phyloP scores from a whole-genome alignment of 2,888 invertebrate species.

The Parascotia fuliginaria region DNA sequence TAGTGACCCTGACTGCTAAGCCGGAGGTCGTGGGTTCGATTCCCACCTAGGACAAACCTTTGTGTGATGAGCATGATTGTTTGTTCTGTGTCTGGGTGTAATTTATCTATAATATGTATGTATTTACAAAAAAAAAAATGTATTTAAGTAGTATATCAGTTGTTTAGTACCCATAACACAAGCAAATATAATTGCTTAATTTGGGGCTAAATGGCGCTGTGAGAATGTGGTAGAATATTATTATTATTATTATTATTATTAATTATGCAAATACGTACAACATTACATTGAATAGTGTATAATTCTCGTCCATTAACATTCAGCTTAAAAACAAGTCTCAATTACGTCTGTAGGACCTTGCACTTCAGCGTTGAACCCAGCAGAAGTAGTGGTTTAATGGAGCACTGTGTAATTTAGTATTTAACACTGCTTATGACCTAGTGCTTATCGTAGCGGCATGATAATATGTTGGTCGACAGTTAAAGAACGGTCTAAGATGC shows the following conservation, averaged over 20 bases:
- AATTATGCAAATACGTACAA: slow-evolving; percentile 2
- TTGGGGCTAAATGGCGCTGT: too few species aligned
- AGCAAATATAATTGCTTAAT: too few species aligned
- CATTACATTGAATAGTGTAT: background rate
- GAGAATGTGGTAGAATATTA: too few species aligned
- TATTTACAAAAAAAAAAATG: too few species aligned
- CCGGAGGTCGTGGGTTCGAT: too few species aligned
- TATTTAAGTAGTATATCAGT: too few species aligned
- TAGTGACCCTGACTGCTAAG: too few species aligned
- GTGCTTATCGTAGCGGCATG: slow-evolving; percentile 71
- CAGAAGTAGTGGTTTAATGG: slow-evolving; percentile 40
- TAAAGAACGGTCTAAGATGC: slow-evolving; percentile 15
- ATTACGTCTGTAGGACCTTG: slow-evolving; percentile 52
- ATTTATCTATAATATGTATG: too few species aligned
- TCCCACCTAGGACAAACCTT: too few species aligned
- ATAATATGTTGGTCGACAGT: slow-evolving; percentile 53
- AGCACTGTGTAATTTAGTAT: slow-evolving; percentile 60
- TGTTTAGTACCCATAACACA: too few species aligned
- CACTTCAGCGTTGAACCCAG: slow-evolving; percentile 50
- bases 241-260: background rate
- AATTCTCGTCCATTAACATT: slow-evolving; percentile 5
- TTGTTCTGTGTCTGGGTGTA: too few species aligned
- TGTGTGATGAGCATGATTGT: too few species aligned
- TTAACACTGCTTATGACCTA: slow-evolving; percentile 61
- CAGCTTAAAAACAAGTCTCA: slow-evolving; percentile 33